Evolutionary conservation across 1,140 invertebrate species (phyloP).

Genomic region (Drosophila sproati): DNA sequence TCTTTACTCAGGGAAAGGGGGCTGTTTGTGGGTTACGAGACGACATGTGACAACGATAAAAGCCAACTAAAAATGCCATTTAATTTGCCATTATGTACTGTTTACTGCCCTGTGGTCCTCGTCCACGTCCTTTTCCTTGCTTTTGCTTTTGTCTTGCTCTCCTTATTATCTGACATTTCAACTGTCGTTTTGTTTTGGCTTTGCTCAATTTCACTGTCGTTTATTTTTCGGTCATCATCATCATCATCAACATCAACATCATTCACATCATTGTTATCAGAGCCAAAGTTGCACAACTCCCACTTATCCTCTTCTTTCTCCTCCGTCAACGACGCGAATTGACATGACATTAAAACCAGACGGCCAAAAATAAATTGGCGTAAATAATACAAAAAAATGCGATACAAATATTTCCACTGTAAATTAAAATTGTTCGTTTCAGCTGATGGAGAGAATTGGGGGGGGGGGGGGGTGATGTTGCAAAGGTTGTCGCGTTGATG

Average conservation of each 20-base stretch:
- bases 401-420: constrained; percentile 53
- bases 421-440: constrained; percentile 58
- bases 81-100: constrained; percentile 76
- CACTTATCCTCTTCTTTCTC: not conserved
- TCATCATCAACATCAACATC: constrained; percentile 22
- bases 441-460: too few relatives aligned
- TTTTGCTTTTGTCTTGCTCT: not conserved
- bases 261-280: constrained; percentile 32
- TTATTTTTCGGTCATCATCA: constrained; percentile 10
- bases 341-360: constrained; percentile 52
- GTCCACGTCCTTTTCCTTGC: not conserved
- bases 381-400: constrained; percentile 61
- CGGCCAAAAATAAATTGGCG: constrained; percentile 69
- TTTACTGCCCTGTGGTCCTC: constrained; percentile 61
- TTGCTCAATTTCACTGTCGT: constrained; percentile 17
- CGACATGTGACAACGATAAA: constrained; percentile 38
- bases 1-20: not conserved
- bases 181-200: constrained; percentile 27
- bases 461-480: constrained; percentile 7
- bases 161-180: constrained; percentile 25
- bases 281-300: constrained; percentile 12
- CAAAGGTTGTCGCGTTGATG: constrained; percentile 26
- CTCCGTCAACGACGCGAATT: constrained; percentile 2
- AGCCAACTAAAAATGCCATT: constrained; percentile 79
- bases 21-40: constrained; percentile 9